Conservation (phyloP, 2,888 invertebrate genomes). For the Cylindroiulus punctatus region DNA sequence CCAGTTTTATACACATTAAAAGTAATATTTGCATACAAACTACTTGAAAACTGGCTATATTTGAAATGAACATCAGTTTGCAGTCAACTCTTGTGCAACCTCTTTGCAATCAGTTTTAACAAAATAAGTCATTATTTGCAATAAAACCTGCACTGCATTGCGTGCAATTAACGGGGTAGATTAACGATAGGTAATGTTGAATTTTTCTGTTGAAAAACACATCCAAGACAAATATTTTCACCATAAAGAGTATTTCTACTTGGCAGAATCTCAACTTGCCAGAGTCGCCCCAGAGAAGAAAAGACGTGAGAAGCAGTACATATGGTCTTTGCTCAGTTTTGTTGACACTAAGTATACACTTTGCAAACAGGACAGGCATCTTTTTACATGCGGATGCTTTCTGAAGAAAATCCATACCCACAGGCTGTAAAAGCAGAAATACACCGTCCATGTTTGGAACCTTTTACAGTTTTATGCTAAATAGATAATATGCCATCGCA, state of each 20-base stretch:
- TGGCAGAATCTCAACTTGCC: not conserved
- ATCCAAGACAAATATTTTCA: not conserved
- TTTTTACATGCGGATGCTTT: conserved; percentile 7
- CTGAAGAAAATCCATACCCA: conserved; percentile 7
- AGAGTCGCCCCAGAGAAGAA: not conserved
- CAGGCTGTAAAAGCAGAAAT: not conserved
- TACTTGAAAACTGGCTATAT: not conserved
- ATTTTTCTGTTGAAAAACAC: not conserved
- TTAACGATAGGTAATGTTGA: not conserved
- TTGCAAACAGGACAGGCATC: conserved; percentile 12
- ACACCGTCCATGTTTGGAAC: not conserved
- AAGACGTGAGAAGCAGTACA: conserved; percentile 6
- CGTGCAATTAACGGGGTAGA: not conserved
- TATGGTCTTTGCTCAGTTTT: conserved; percentile 32
- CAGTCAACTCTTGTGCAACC: no score
- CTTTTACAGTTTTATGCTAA: not conserved
- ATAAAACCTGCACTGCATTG: not conserved
- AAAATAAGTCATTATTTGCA: not conserved
- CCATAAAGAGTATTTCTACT: not conserved
- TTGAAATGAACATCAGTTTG: not conserved
- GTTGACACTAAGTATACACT: conserved; percentile 21
- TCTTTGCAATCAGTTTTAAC: no score
- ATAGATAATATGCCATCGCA: not conserved
- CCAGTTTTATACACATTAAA: no score
- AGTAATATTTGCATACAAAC: no score